A percentile compares a stretch with the other conserved stretches of the same genome.
phyloP scores from a whole-genome alignment of 2,888 invertebrate species.

The Melinaea menophilus region DNA sequence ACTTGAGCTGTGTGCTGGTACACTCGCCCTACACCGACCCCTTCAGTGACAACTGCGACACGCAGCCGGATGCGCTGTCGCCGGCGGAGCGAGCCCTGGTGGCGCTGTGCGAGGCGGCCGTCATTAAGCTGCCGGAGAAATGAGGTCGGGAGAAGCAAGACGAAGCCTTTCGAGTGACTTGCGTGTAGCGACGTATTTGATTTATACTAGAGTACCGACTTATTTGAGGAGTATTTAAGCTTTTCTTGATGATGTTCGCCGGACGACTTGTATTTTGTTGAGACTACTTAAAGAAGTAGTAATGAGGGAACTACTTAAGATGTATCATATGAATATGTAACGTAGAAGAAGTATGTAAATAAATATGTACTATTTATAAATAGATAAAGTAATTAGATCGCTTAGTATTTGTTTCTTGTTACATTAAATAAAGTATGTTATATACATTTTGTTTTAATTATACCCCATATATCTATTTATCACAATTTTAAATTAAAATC shows the following conservation, averaged over 20 bases:
- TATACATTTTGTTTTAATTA: conserved; percentile 1
- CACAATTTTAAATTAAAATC: too few relatives aligned
- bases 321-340: neutral
- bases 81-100: conserved; percentile 80
- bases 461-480: neutral
- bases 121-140: conserved; percentile 82
- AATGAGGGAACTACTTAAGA: neutral
- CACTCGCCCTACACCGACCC: conserved; percentile 73
- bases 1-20: conserved; percentile 77
- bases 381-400: conserved; percentile 10
- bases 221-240: too few relatives aligned
- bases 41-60: conserved; percentile 64
- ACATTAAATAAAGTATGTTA: conserved; percentile 14
- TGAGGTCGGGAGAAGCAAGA: conserved; percentile 48
- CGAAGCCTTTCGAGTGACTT: too few relatives aligned
- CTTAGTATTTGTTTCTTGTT: conserved; percentile 15
- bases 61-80: conserved; percentile 71
- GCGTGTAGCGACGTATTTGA: too few relatives aligned
- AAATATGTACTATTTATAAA: too few relatives aligned
- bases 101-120: conserved; percentile 83
- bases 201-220: too few relatives aligned
- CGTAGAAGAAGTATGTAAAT: too few relatives aligned
- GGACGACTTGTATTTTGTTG: neutral
- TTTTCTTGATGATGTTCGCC: neutral
- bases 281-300: too few relatives aligned